Evolutionary conservation across 2,888 invertebrate genomes (phyloP), one percentile per base, ranked within the genome.

Genomic region (Clepsis dumicolana): DNA sequence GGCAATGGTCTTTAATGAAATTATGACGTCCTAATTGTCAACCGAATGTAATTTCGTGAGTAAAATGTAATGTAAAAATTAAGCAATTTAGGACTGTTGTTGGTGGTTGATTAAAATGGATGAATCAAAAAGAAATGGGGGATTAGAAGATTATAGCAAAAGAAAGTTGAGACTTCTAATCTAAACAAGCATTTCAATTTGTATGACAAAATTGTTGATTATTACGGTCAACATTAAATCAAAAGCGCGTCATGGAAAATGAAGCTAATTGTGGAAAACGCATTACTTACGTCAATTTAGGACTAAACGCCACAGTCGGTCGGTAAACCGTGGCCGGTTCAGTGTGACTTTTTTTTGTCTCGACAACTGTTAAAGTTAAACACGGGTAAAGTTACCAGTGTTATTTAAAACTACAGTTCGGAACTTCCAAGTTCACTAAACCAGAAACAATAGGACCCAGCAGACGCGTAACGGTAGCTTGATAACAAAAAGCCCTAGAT

Each of bases 241-340:
- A 48, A 48, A 21, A 21, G 48, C 48, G 16, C 41, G 21, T 35
- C 24, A 35, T n/a, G 27, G 27, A 50, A 65, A 65, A 38, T 53
- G 1, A 52, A 29, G 1, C n/a, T 21, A 25, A 41, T 57, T 65
- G 52, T 60, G 29, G 29, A 54, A 61, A 61, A 44, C 35, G n/a
- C n/a, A 21, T 21, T 50, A 60, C 24, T 16, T 54, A 56, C 12
- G 12, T 50, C 29, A 62, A 56, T 50, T 48, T 52, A 57, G 18
- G 18, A 24, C 65, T 71, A 72, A 74, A 75, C 69, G 73, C 75
- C 65, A 68, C 66, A 76, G 66, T 70, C 81, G 75, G 66, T 70
- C 81, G 75, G 69, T 84, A 84, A 86, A 89, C 83, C 89, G 80
- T 87, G 83, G 82, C 84, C 78, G 77, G 80, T 79, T 77, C 74